phyloP scores from a whole-genome alignment of 2,113 vertebrate species.

The Carlito syrichta region DNA sequence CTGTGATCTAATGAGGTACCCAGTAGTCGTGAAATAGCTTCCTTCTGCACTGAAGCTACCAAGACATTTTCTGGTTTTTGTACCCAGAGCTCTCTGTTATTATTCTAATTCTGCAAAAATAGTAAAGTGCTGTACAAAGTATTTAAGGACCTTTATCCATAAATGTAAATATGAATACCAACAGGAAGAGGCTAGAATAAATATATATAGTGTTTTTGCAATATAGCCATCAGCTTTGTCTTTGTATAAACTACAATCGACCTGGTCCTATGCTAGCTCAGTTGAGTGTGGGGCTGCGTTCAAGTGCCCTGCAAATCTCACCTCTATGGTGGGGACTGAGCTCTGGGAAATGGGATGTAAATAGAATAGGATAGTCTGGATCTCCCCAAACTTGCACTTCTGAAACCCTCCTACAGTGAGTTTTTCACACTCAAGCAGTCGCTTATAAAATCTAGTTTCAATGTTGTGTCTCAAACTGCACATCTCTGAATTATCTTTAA shows the following conservation, averaged over 20 bases:
- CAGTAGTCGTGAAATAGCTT: conserved; percentile 7
- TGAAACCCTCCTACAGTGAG: background rate
- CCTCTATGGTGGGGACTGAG: background rate
- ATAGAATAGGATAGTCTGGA: background rate
- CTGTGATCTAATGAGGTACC: background rate
- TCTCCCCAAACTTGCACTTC: background rate
- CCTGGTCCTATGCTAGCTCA: background rate
- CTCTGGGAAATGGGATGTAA: background rate
- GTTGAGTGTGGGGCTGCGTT: background rate
- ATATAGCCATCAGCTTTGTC: background rate
- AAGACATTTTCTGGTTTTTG: background rate
- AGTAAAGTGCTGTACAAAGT: background rate
- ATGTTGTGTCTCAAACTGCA: background rate
- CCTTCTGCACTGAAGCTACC: background rate
- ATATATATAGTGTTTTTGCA: background rate
- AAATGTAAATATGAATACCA: background rate
- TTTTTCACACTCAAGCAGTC: background rate
- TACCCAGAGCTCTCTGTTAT: background rate
- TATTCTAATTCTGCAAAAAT: conserved; percentile 18
- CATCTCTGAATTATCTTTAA: conserved; percentile 7
- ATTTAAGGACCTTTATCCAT: background rate
- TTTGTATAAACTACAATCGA: background rate
- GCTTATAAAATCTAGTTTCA: background rate
- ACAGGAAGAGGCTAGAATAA: background rate
- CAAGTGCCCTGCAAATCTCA: background rate